Percentiles rank a stretch among this genome's conserved stretches.
These are phyloP conservation scores for Dinoponera quadriceps DNA, from an alignment of 1,140 invertebrate species.

Conservation along the genomic window DNA sequence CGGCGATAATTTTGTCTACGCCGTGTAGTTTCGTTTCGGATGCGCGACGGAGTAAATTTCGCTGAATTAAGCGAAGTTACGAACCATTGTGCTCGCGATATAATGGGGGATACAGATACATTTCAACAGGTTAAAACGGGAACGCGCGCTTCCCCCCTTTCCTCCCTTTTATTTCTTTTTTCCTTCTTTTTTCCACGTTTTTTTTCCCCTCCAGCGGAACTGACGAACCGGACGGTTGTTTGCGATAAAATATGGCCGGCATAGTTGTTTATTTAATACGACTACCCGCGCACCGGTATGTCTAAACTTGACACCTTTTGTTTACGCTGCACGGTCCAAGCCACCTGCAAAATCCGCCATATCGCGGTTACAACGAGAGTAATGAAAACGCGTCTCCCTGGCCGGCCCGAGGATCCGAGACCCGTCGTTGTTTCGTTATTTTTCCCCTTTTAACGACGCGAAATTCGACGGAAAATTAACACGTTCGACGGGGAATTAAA, in stretches of 20 bases:
- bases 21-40: constrained; percentile 27
- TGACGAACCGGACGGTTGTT: constrained; percentile 8
- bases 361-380: constrained; percentile 10
- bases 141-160: not conserved
- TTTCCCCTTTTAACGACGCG: not conserved
- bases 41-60: constrained; percentile 46
- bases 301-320: constrained; percentile 42
- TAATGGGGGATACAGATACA: constrained; percentile 54
- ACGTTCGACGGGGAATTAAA: not conserved
- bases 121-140: constrained; percentile 56
- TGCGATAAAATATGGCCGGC: constrained; percentile 15
- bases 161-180: too few species aligned
- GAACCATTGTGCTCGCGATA: constrained; percentile 44
- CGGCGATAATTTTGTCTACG: constrained; percentile 30
- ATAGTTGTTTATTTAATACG: constrained; percentile 53
- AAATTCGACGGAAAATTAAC: not conserved
- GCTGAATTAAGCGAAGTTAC: constrained; percentile 49
- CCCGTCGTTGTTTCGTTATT: not conserved
- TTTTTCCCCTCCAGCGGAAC: constrained; percentile 11
- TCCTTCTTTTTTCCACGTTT: not conserved
- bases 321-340: not conserved
- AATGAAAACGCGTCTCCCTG: constrained; percentile 25
- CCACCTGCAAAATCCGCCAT: not conserved
- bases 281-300: constrained; percentile 3
- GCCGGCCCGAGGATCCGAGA: too few species aligned